Base-by-base conservation (phyloP, 2,888 invertebrate genomes). In the Rhamphomyia laevipes region DNA sequence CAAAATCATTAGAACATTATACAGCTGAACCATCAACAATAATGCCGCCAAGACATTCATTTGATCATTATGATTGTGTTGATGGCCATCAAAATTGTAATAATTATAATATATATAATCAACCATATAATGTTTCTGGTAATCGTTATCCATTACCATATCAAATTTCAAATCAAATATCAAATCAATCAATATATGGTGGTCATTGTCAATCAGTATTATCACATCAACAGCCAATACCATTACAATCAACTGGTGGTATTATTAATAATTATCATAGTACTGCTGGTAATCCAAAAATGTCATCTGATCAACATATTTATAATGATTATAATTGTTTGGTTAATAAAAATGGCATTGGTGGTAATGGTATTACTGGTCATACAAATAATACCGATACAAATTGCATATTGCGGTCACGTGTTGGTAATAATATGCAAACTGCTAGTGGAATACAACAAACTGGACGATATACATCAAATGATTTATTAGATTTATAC, bases 1-100 rank as follows among this genome's bases (percentile, higher is more conserved):
- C 71, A 3, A 68, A 68, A 51, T 68, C 68, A 51, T 53, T 70
- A 47, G 70, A 70, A 11, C 68, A 70, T 48, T 71, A 71, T 56
- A 67, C 63, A 53, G 66, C 65, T 46, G 63, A 65, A 44, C 59
- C 59, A 27, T 13, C 47, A 17, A 41, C 45, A 21, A 17, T 46
- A 33, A 51, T 66, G 49, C 64, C 67, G 4, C 69, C 68, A 55
- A 66, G 70, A 2, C 67, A 69, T 51, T 70, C 71, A 2, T 68
- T 71, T 42, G 71, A 70, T 56, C 69, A 70, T 13, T 69, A 67
- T 55, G 70, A 70, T 55, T 68, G 65, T 47, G 56, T 66, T 37
- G 71, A 70, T 45, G 56, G 60, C 12, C 64, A 65, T 40, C 49
- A 47, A 38, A 51, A 40, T 27, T 53, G 46, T 41, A 55, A 55